Evolutionary conservation across 2,113 vertebrate genomes (phyloP).

Genomic region (Oophaga pumilio): DNA sequence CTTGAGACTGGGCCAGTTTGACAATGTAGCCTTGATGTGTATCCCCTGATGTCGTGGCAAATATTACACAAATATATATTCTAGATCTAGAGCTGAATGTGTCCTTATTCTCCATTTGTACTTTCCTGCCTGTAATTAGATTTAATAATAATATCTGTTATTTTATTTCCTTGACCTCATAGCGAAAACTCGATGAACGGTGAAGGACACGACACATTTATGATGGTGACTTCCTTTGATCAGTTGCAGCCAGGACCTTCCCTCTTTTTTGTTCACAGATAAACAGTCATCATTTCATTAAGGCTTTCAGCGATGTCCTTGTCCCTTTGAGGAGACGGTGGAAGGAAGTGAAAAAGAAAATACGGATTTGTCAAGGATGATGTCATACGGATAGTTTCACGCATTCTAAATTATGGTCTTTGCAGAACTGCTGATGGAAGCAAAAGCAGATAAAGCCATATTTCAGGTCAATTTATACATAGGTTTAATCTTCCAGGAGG

Average conservation of each 20-base stretch:
- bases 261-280: slow-evolving; percentile 52
- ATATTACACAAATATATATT: too few species aligned
- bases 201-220: background rate
- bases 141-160: background rate
- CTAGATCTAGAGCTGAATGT: background rate
- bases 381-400: slow-evolving; percentile 19
- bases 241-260: background rate
- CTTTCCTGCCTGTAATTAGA: background rate
- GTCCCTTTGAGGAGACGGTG: slow-evolving; percentile 22
- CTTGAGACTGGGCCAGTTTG: too few species aligned
- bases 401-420: slow-evolving; percentile 30
- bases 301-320: slow-evolving; percentile 57
- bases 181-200: background rate
- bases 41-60: too few species aligned
- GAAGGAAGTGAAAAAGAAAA: slow-evolving; percentile 1
- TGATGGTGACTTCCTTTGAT: background rate
- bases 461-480: slow-evolving; percentile 56
- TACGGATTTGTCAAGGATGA: slow-evolving; percentile 52
- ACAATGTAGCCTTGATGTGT: too few species aligned
- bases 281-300: slow-evolving; percentile 38
- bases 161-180: background rate
- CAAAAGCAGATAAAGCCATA: slow-evolving; percentile 46
- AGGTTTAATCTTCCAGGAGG: slow-evolving; percentile 54
- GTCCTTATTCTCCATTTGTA: background rate
- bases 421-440: slow-evolving; percentile 41